Evolutionary conservation across 1,140 invertebrate species (phyloP).

Genomic region (Lithobius niger): DNA sequence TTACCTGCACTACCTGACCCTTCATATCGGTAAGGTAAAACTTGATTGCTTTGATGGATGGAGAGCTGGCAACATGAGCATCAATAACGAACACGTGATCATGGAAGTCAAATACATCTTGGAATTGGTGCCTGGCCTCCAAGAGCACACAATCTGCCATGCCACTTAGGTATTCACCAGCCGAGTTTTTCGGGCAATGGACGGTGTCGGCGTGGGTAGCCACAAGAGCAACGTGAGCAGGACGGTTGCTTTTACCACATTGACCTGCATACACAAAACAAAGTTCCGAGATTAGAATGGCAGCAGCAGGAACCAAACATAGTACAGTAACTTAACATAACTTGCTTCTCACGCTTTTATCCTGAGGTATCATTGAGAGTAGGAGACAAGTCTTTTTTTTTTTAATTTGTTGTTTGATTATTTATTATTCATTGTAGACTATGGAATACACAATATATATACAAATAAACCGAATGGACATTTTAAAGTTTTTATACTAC

Average conservation of each 20-base stretch:
- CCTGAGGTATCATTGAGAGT: too few species aligned
- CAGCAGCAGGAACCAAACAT: too few species aligned
- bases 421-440: too few species aligned
- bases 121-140: conserved; percentile 36
- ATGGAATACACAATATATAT: too few species aligned
- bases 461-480: too few species aligned
- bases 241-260: conserved; percentile 38
- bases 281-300: conserved; percentile 5
- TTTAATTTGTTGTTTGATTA: too few species aligned
- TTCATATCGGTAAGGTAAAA: conserved; percentile 37
- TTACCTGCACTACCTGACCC: conserved; percentile 35
- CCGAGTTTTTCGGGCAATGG: conserved; percentile 36
- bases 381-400: too few species aligned
- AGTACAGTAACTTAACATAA: too few species aligned
- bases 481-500: too few species aligned
- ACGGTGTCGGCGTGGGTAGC: conserved; percentile 50
- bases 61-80: conserved; percentile 41
- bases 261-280: conserved; percentile 30
- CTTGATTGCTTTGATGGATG: conserved; percentile 43
- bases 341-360: too few species aligned
- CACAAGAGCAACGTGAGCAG: conserved; percentile 42
- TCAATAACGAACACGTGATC: conserved; percentile 45
- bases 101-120: conserved; percentile 41
- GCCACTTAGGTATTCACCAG: conserved; percentile 43
- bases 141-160: conserved; percentile 40